Evolutionary conservation across 2,113 vertebrate species (phyloP).

Genomic region (Prionailurus viverrinus): DNA sequence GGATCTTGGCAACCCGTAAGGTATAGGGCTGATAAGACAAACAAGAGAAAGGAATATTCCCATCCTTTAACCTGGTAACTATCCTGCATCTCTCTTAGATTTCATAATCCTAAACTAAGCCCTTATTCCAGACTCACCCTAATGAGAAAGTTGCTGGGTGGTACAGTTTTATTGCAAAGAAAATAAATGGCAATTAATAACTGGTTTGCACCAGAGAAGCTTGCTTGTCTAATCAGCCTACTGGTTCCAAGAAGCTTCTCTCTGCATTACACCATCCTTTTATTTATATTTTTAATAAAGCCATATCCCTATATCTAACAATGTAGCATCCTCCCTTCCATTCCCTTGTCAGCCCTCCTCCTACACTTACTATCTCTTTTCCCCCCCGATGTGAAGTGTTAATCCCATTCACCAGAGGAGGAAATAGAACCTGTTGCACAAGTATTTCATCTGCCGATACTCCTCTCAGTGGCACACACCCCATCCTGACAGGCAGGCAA

Average conservation of each 20-base stretch:
- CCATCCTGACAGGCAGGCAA: constrained; percentile 53
- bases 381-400: constrained; percentile 31
- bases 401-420: constrained; percentile 51
- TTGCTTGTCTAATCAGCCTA: constrained; percentile 65
- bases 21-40: neutral
- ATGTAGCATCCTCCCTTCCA: constrained; percentile 39
- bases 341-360: constrained; percentile 49
- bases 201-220: constrained; percentile 71
- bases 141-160: constrained; percentile 73
- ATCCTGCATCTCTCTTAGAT: constrained; percentile 8
- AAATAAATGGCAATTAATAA: constrained; percentile 80
- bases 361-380: neutral
- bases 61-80: neutral
- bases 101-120: constrained; percentile 52
- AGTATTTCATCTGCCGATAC: constrained; percentile 55
- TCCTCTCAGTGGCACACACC: constrained; percentile 45
- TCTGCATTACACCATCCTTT: constrained; percentile 66
- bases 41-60: neutral
- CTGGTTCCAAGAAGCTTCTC: constrained; percentile 56
- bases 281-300: constrained; percentile 72
- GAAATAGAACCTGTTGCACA: constrained; percentile 69
- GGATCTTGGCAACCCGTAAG: neutral
- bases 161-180: constrained; percentile 71
- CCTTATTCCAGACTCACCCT: constrained; percentile 61
- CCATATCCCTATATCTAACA: constrained; percentile 42